Conservation (phyloP, 2,888 invertebrate species). For the Hypomecis atomaria region DNA sequence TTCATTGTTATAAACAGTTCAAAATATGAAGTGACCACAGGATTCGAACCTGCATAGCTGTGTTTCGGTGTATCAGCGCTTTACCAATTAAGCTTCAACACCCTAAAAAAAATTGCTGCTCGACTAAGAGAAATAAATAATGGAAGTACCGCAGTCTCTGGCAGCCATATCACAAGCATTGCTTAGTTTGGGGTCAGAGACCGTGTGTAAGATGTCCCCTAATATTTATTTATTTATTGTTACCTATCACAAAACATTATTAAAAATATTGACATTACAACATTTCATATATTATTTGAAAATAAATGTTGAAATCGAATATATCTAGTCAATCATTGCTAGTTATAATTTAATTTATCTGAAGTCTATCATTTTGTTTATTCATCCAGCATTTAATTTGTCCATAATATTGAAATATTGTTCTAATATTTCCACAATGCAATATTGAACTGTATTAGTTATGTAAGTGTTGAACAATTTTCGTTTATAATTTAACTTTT, state of each 20-base stretch:
- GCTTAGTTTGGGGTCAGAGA: too few species aligned
- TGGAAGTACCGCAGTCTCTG: too few species aligned
- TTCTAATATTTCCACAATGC: conserved; percentile 33
- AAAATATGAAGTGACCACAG: background rate
- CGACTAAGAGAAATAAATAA: too few species aligned
- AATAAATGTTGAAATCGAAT: conserved; percentile 6
- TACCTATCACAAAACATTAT: too few species aligned
- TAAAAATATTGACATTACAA: too few species aligned
- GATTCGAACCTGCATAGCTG: too few species aligned
- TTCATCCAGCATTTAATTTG: background rate
- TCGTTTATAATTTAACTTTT: conserved; percentile 27
- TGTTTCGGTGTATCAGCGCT: too few species aligned
- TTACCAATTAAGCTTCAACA: too few species aligned
- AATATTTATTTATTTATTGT: too few species aligned
- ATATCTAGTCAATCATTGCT: conserved; percentile 1
- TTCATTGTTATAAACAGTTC: background rate
- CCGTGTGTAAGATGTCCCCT: too few species aligned
- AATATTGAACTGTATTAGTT: conserved; percentile 20
- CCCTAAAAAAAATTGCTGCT: too few species aligned
- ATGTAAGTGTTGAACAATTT: conserved; percentile 62
- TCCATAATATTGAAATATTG: background rate
- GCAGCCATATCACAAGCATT: too few species aligned
- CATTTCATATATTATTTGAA: background rate
- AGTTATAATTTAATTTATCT: background rate
- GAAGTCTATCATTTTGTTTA: background rate